These are phyloP conservation scores for Gadus macrocephalus DNA, from an alignment of 2,113 vertebrate species.

Conservation along the genomic window DNA sequence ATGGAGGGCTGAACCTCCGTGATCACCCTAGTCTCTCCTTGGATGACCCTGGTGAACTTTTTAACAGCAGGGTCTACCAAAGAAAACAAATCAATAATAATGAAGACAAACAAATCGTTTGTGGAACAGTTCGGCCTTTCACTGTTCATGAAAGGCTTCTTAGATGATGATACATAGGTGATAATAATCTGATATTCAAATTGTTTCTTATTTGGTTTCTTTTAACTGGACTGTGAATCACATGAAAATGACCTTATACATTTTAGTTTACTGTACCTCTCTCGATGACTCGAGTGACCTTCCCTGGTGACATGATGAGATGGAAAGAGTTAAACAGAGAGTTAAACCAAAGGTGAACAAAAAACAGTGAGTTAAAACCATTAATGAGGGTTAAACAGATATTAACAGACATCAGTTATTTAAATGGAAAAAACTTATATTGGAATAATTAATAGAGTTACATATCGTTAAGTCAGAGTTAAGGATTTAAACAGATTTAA, in stretches of 20 bases:
- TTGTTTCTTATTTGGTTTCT: background rate
- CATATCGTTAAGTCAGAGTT: no score
- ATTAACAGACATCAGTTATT: background rate
- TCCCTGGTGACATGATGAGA: slow-evolving; percentile 50
- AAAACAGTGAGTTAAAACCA: background rate
- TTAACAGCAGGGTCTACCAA: background rate
- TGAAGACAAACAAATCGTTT: background rate
- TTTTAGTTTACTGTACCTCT: slow-evolving; percentile 48
- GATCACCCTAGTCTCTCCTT: background rate
- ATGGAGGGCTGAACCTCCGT: no score
- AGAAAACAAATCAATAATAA: slow-evolving; percentile 4
- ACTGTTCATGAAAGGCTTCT: slow-evolving; percentile 25
- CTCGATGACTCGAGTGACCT: slow-evolving; percentile 46
- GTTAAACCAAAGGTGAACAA: background rate
- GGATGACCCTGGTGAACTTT: background rate
- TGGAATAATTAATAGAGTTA: background rate
- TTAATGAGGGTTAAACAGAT: background rate
- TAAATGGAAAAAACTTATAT: no score
- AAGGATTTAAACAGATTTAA: no score
- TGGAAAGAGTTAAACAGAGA: slow-evolving; percentile 10
- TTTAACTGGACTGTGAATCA: background rate
- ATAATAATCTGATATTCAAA: slow-evolving; percentile 29
- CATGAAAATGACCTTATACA: slow-evolving; percentile 24
- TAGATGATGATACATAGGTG: slow-evolving; percentile 14
- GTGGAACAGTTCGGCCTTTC: slow-evolving; percentile 27